Percentiles rank a stretch among this genome's conserved stretches.
Conservation (phyloP, 2,797 vertebrate species). For the Momotus momota region DNA sequence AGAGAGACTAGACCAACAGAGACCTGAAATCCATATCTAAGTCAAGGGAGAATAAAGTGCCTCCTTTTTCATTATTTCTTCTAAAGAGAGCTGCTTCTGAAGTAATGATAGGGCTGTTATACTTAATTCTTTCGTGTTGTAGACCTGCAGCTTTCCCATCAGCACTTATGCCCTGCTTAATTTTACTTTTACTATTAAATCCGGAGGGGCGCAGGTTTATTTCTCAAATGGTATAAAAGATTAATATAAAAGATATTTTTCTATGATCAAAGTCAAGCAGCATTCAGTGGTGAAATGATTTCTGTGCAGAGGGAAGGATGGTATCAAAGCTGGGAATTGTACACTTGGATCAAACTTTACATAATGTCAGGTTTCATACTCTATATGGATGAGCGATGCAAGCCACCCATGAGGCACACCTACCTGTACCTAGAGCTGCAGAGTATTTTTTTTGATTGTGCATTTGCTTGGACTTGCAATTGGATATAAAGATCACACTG, state of each 20-base stretch:
- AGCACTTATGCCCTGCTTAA: conserved; percentile 2
- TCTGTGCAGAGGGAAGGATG: neutral
- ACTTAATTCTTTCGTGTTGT: neutral
- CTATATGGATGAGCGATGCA: fast-evolving
- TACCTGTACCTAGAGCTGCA: neutral
- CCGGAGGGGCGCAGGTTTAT: neutral
- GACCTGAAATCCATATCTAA: conserved; percentile 33
- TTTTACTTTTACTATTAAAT: conserved; percentile 25
- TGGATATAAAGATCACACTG: neutral
- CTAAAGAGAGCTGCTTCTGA: conserved; percentile 44
- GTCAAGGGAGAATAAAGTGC: conserved; percentile 20
- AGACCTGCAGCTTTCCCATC: conserved; percentile 33
- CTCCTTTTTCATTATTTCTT: conserved; percentile 52
- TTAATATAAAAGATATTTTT: conserved; percentile 14
- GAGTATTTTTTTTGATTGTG: neutral
- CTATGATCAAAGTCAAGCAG: conserved; percentile 1
- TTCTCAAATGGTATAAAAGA: conserved; percentile 46
- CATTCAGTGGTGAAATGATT: neutral
- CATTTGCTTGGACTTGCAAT: neutral
- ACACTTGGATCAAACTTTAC: neutral
- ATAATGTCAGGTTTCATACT: neutral
- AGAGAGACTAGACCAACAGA: neutral
- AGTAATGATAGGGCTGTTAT: conserved; percentile 24
- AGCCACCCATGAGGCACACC: neutral
- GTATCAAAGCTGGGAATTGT: neutral